Base-by-base conservation (phyloP, 2,888 invertebrate species). In the Tiliacea aurago region DNA sequence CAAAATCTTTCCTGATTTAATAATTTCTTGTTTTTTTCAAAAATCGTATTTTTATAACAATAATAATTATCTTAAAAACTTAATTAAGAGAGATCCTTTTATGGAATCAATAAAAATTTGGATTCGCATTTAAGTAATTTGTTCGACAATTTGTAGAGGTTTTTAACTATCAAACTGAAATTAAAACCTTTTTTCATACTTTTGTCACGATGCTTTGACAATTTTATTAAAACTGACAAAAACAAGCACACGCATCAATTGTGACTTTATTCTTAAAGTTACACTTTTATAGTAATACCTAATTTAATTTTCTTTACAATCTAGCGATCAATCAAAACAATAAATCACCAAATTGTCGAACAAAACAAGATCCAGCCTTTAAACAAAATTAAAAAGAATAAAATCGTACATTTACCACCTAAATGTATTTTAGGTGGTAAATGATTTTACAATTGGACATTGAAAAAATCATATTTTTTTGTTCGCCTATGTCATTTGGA, bases 71-170 rank as follows among this genome's bases (percentile, higher is more conserved):
- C 88, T 89, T 87, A 89, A 91, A 84, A 92, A 91, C 91, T 92
- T 92, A 94, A 91, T 88, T 86, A 89, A 87, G 88, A 91, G 92
- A 93, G 92, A 93, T 93, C 92, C 92, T 83, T 91, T 88, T 69
- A 81, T 87, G 90, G 92, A 92, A 92, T 92, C 91, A 87, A 86
- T 86, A 80, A 81, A 86, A 82, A 86, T 84, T 87, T 84, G 86
- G 83, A 89, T 84, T 87, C 78, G 43, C 75, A 78, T 74, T 75
- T 61, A 63, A 78, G 70, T 83, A 33, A 66, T 80, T 84, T 84
- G 85, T 83, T 80, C 85, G 84, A 85, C 85, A 85, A 84, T 80
- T 82, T 82, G 74, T 59, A 62, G 62, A 76, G 45, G 33, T 43
- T 65, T 45, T 23, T 49, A 69, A 49, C 45, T 41, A 59, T 11